Evolutionary conservation across 2,888 invertebrate genomes (phyloP), one percentile per base, ranked within the genome.

Genomic region (Hydrotaea cyrtoneurina): DNA sequence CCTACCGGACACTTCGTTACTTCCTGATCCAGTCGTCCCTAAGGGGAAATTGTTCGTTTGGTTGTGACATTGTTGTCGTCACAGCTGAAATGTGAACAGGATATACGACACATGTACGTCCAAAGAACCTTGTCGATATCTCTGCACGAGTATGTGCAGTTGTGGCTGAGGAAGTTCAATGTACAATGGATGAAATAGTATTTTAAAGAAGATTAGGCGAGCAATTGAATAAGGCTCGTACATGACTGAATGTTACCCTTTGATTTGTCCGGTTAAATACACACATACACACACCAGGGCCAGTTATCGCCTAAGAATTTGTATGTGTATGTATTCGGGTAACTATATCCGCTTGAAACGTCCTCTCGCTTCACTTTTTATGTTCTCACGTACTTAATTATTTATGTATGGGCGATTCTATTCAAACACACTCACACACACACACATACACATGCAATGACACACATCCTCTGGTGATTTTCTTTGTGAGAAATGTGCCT

Each of bases 381-480:
- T 59, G 59, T 59, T 59, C 59, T 59, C 59, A 59, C 59, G 59
- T 59, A 59, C 59, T 59, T 59, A 59, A 26, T 59, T 23, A 59
- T 59, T 59, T 59, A 59, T 55, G 26, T 59, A 26, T 59, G 23
- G 26, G 13, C n/a, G 50, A 50, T 50, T 50, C 50, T n/a, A 2
- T 50, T n/a, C 50, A 13, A 7, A 43, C 43, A 43, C 43, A 3
- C n/a, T 13, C 7, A n/a, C 50, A 39, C 39, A 13, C 39, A 13
- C 39, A 39, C 39, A 39, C 39, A 39, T n/a, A n/a, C 31, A 31
- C 31, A 31, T 31, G n/a, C n/a, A n/a, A 13, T 50, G 26, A 7
- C 31, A 4, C 31, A 31, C 31, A 31, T 31, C 31, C 31, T 31
- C 31, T 26, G 23, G 23, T 59, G 10, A 23, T 23, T 23, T 59